Evolutionary conservation across 2,888 invertebrate species (phyloP), one percentile per base, ranked within the genome.

Genomic region (Hetaerina titia): DNA sequence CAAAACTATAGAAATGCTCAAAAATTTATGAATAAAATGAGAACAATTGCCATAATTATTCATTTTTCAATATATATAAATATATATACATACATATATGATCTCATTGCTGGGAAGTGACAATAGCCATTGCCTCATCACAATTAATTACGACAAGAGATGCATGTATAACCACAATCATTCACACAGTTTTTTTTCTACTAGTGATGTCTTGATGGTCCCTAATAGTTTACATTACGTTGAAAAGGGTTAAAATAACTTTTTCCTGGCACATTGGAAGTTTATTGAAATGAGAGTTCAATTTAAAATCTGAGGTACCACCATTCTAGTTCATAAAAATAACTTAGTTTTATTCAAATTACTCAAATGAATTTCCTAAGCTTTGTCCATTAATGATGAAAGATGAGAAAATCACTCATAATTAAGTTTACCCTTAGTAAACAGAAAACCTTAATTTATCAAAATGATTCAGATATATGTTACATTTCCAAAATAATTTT

Each of bases 151-250:
- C 17, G 22, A 92, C 69, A 69, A 45, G 56, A 92, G 90, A 63
- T 11, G 56, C 56, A 92, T 56, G 45, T 64, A 69, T 56, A 22
- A 56, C 69, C 58, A 89, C 89, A 69, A 74, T 92, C 92, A 92
- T 92, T 74, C 92, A 90, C 64, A 56, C 69, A 31, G 64, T 45
- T 22, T 69, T n/a, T 56, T 92, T n/a, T 22, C 74, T 56, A 92
- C 19, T 92, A 74, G 64, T 56, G 31, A 56, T 17, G 90, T 63
- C n/a, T 56, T 92, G 69, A 92, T 92, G 92, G 92, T 92, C 92
- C 92, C 92, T 69, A 92, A 64, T 19, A 63, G 45, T 74, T n/a
- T 15, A 69, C 57, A 56, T 56, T 56, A 92, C 15, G 2, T 57
- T 19, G 57, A 89, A 89, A 57, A 25, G 2, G 22, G 92, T 56